Conservation (phyloP, 2,888 invertebrate genomes). For the Thumatha senex region DNA sequence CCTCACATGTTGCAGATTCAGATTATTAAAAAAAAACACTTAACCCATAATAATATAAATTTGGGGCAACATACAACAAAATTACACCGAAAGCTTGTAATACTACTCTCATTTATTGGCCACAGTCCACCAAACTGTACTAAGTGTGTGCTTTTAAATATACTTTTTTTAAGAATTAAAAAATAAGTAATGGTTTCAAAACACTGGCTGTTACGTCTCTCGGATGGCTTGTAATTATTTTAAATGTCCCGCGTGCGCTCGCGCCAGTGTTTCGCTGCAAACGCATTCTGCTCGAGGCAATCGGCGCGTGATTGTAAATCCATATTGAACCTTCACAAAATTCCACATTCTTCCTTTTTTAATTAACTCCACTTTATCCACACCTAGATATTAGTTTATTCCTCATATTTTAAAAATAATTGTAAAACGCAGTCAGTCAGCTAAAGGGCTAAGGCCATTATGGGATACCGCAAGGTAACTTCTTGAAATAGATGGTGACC, state of each 20-base stretch:
- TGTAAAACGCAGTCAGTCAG: no score
- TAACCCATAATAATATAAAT: constrained; percentile 42
- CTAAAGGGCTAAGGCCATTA: no score
- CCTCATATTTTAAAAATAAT: no score
- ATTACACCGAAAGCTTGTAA: constrained; percentile 59
- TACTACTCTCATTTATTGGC: constrained; percentile 66
- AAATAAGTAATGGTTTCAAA: constrained; percentile 83
- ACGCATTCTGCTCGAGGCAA: constrained; percentile 61
- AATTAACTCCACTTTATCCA: constrained; percentile 15
- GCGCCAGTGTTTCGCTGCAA: constrained; percentile 34
- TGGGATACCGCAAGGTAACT: no score
- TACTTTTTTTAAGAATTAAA: constrained; percentile 78
- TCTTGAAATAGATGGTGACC: no score
- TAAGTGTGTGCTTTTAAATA: constrained; percentile 73
- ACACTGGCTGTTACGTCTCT: constrained; percentile 80
- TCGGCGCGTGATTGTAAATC: constrained; percentile 68
- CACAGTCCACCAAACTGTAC: constrained; percentile 64
- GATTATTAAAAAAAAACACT: constrained; percentile 34
- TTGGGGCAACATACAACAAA: constrained; percentile 46
- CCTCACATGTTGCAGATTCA: constrained; percentile 29
- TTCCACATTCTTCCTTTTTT: constrained; percentile 23
- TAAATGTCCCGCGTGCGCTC: constrained; percentile 79
- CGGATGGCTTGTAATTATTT: constrained; percentile 84
- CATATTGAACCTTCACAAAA: constrained; percentile 69
- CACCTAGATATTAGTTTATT: constrained; percentile 8